Evolutionary conservation across 2,113 vertebrate species (phyloP), one percentile per base, ranked within the genome.

Genomic region (Sylvia atricapilla): DNA sequence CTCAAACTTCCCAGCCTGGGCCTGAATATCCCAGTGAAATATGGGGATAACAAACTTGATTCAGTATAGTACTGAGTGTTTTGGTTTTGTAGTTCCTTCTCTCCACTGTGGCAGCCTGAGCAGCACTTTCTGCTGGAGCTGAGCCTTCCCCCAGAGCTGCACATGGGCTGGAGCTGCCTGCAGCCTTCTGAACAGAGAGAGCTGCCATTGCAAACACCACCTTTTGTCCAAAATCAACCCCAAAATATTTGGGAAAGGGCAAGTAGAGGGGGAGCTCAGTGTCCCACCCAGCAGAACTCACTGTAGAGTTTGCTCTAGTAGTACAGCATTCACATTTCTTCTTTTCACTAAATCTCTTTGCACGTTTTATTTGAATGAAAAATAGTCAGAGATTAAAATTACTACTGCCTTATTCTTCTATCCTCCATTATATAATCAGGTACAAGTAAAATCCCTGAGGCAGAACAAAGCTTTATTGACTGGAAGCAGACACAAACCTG

Each of bases 391-490:
- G 63, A 95, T 95, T 96, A 95, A 96, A 96, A 94, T 90, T 41
- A 88, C 84, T 95, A 64, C 78, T 93, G 84, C 83, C 64, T 87
- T 56, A 63, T 94, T 85, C 79, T 89, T 59, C 93, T 70, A 74
- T 50, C 82, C 62, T 83, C 89, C 53, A 86, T 88, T 96, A 90
- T 95, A 94, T 76, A 85, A 95, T 85, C 87, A 95, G 78, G 87
- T 94, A 96, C 87, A 90, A 93, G 87, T 91, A 83, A 96, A 97
- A 95, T 82, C 91, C 87, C 92, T 91, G 89, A 95, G 82, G 93
- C 91, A 96, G 93, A 96, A 93, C 87, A 97, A 95, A 95, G 94
- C 87, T 95, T 94, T 95, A 95, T 95, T 95, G 93, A 95, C 93
- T 95, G 84, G 93, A 95, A 90, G 84, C 87, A 95, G 91, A 94